Conservation (phyloP, 2,113 vertebrate species). For the Turnix velox region DNA sequence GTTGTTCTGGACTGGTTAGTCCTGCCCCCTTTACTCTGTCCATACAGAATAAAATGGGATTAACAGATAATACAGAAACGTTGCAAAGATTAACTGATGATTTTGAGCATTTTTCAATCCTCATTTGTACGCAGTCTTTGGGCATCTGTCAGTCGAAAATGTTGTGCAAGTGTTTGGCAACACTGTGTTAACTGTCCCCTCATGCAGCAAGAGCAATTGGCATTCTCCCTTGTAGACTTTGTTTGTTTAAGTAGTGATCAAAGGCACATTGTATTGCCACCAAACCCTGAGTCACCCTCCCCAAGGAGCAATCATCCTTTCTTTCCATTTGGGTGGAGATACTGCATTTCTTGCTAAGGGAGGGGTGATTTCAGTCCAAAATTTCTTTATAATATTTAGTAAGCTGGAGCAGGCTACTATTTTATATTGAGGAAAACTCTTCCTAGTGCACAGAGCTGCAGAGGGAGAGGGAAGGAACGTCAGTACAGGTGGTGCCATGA, state of each 20-base stretch:
- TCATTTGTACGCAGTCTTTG: not conserved
- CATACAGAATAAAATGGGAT: not conserved
- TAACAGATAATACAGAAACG: not conserved
- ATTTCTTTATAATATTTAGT: not conserved
- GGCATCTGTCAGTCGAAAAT: not conserved
- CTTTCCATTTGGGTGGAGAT: conserved; percentile 53
- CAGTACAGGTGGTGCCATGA: not conserved
- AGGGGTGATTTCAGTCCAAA: not conserved
- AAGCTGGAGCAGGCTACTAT: not conserved
- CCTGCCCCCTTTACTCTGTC: too few species aligned
- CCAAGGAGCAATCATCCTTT: conserved; percentile 25
- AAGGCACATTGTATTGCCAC: conserved; percentile 35
- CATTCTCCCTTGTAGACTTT: not conserved
- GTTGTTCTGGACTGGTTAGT: too few species aligned
- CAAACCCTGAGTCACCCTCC: conserved; percentile 48
- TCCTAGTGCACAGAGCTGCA: not conserved
- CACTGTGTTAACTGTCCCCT: not conserved
- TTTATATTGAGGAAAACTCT: not conserved
- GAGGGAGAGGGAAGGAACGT: not conserved
- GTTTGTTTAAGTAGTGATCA: conserved; percentile 39
- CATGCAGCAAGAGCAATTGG: not conserved
- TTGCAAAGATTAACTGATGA: not conserved
- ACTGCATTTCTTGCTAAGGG: not conserved
- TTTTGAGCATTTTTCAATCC: not conserved
- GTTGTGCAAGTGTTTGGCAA: conserved; percentile 25